Percentiles rank a stretch among this genome's conserved stretches.
These are phyloP conservation scores for Hipparchia sbordonii DNA, from an alignment of 2,888 invertebrate species.

Conservation along the genomic window DNA sequence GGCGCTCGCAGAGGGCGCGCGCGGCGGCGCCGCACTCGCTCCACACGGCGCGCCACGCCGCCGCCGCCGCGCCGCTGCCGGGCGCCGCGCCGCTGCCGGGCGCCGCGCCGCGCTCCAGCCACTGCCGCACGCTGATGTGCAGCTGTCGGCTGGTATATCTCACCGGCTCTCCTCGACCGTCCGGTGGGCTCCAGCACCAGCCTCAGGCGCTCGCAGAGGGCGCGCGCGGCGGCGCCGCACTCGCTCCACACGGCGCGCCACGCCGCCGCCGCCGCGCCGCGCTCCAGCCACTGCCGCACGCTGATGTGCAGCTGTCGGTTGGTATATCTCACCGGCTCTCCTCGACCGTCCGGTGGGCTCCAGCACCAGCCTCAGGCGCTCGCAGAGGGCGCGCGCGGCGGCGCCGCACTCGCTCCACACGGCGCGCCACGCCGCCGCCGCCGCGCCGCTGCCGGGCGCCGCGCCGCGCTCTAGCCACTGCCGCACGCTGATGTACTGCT, in stretches of 20 bases:
- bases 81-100: conserved; percentile 44
- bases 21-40: conserved; percentile 73
- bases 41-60: conserved; percentile 85
- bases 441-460: conserved; percentile 45
- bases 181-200: conserved; percentile 98
- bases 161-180: conserved; percentile 90
- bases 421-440: conserved; percentile 84
- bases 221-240: conserved; percentile 70
- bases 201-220: conserved; percentile 94
- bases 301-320: conserved; percentile 48
- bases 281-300: conserved; percentile 57
- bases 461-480: conserved; percentile 54
- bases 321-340: conserved; percentile 78
- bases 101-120: conserved; percentile 49
- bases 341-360: conserved; percentile 97
- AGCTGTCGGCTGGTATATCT: conserved; percentile 21
- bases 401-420: conserved; percentile 81
- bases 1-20: conserved; percentile 91
- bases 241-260: conserved; percentile 85
- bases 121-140: conserved; percentile 60
- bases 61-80: conserved; percentile 59
- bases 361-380: conserved; percentile 95
- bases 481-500: conserved; percentile 64
- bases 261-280: conserved; percentile 69
- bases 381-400: conserved; percentile 86